Conservation (phyloP, 2,888 invertebrate genomes). For the Apamea epomidion region DNA sequence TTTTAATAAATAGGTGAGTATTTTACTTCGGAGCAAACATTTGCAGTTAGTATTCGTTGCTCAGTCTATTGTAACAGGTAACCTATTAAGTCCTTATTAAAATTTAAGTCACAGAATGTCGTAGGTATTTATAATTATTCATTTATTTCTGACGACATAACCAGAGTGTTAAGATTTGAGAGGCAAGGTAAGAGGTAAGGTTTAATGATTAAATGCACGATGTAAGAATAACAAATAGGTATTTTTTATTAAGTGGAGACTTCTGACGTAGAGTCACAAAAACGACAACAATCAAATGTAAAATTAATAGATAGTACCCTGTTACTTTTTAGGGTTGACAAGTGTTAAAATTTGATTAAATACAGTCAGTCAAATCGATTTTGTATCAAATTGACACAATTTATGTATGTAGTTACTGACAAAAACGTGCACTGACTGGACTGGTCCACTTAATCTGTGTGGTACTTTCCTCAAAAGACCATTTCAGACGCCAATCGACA, state of each 20-base stretch:
- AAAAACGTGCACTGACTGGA: neutral
- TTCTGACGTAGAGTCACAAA: neutral
- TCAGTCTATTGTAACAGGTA: slow-evolving; percentile 18
- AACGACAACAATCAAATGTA: slow-evolving; percentile 20
- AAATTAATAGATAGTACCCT: slow-evolving; percentile 9
- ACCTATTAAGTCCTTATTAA: neutral
- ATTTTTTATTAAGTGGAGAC: neutral
- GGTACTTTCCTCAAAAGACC: neutral
- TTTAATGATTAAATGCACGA: neutral
- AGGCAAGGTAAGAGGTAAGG: slow-evolving; percentile 21
- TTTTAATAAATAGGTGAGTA: neutral
- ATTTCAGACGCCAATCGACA: neutral
- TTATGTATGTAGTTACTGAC: neutral
- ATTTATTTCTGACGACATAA: slow-evolving; percentile 13
- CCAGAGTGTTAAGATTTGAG: neutral
- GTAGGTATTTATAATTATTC: neutral
- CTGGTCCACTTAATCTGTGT: neutral
- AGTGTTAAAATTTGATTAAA: neutral
- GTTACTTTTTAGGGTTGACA: slow-evolving; percentile 6
- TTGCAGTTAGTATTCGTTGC: slow-evolving; percentile 18
- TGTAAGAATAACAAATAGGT: slow-evolving; percentile 8
- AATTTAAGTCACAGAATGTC: neutral
- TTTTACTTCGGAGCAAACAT: slow-evolving; percentile 16
- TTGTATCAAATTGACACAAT: neutral
- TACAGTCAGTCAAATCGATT: neutral